Conservation (phyloP, 1,140 invertebrate species). For the Pachypsylla venusta region DNA sequence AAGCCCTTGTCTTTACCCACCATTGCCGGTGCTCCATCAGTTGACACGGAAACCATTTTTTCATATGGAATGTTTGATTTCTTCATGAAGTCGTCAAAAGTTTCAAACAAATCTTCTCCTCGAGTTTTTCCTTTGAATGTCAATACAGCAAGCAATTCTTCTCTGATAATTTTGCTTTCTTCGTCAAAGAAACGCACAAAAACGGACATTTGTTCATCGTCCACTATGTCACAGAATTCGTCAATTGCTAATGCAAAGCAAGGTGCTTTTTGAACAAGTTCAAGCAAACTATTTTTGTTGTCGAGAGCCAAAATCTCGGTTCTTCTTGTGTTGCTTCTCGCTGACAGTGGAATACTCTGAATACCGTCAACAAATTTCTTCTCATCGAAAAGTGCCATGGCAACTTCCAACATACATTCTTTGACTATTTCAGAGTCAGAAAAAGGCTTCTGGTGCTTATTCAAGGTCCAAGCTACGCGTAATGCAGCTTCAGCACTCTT, state of each 20-base stretch:
- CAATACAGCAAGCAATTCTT: constrained; percentile 25
- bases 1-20: constrained; percentile 20
- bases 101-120: constrained; percentile 26
- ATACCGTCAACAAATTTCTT: constrained; percentile 10
- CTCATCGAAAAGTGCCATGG: constrained; percentile 9
- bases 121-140: constrained; percentile 23
- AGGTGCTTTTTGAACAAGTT: not conserved
- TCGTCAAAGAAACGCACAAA: constrained; percentile 22
- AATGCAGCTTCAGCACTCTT: constrained; percentile 13
- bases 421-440: constrained; percentile 15
- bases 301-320: not conserved
- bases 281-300: constrained; percentile 9
- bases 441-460: constrained; percentile 16
- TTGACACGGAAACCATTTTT: constrained; percentile 28
- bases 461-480: constrained; percentile 12
- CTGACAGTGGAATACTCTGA: constrained; percentile 15
- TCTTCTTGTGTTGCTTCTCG: constrained; percentile 12
- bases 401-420: constrained; percentile 10
- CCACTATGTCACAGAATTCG: constrained; percentile 26
- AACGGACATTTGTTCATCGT: constrained; percentile 26
- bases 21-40: constrained; percentile 22
- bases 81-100: constrained; percentile 23
- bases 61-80: constrained; percentile 22
- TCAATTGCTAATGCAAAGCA: constrained; percentile 24
- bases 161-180: constrained; percentile 22